These are phyloP conservation scores for pig (Sus scrofa) DNA, from an alignment of 2,113 vertebrate genomes.

Conservation along the genomic window T2T-Sscrofa CM000817.6:31998001-31998500, in stretches of 20 bases:
- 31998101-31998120: accelerated
- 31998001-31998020: neutral
- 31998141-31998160: neutral
- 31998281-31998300: constrained; percentile 61
- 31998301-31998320: constrained; percentile 47
- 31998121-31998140: neutral
- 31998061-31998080: neutral
- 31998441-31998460: constrained; percentile 86
- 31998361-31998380: neutral
- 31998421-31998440: constrained; percentile 81
- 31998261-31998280: constrained; percentile 35
- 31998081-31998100: accelerated
- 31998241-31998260: constrained; percentile 27
- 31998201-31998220: constrained; percentile 54
- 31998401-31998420: constrained; percentile 64
- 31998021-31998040: neutral
- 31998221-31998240: constrained; percentile 49
- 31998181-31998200: neutral
- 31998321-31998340: neutral
- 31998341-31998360: neutral
- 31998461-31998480: constrained; percentile 93
- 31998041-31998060: neutral
- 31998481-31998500: constrained; percentile 94
- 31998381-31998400: constrained; percentile 71
- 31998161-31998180: neutral